Evolutionary conservation across 2,888 invertebrate genomes (phyloP).

Genomic region (Lymantria monacha): DNA sequence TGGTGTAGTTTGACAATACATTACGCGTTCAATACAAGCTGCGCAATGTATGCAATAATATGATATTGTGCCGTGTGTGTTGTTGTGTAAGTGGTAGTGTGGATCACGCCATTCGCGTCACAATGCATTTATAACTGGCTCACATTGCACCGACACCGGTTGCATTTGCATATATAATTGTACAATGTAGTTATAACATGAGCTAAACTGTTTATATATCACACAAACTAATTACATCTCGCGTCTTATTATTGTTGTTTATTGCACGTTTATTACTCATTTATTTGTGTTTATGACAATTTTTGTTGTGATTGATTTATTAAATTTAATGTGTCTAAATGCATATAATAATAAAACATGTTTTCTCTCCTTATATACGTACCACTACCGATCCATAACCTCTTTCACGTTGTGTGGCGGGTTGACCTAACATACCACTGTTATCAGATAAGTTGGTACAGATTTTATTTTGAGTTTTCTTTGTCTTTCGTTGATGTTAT

Average conservation of each 20-base stretch:
- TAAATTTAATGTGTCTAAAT: slow-evolving; percentile 17
- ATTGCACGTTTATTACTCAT: no score
- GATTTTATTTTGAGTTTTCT: no score
- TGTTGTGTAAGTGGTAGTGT: slow-evolving; percentile 13
- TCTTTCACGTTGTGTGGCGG: no score
- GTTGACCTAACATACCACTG: no score
- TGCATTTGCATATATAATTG: slow-evolving; percentile 44
- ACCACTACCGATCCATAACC: no score
- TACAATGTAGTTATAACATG: slow-evolving; percentile 30
- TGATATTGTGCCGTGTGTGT: not conserved
- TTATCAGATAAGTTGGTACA: no score
- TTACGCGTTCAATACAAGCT: not conserved
- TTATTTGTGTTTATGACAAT: no score
- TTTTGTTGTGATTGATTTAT: slow-evolving; percentile 9
- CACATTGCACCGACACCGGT: slow-evolving; percentile 20
- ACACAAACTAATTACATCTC: no score
- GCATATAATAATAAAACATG: no score
- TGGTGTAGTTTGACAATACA: not conserved
- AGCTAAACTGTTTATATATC: slow-evolving; percentile 15
- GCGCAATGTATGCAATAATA: slow-evolving; percentile 11
- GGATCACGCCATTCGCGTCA: slow-evolving; percentile 54
- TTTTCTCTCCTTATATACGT: no score
- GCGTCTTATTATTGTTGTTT: no score
- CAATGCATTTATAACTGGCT: slow-evolving; percentile 29
- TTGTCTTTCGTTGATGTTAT: no score